Conservation (phyloP, 2,888 invertebrate genomes). For the Megamerina dolium region DNA sequence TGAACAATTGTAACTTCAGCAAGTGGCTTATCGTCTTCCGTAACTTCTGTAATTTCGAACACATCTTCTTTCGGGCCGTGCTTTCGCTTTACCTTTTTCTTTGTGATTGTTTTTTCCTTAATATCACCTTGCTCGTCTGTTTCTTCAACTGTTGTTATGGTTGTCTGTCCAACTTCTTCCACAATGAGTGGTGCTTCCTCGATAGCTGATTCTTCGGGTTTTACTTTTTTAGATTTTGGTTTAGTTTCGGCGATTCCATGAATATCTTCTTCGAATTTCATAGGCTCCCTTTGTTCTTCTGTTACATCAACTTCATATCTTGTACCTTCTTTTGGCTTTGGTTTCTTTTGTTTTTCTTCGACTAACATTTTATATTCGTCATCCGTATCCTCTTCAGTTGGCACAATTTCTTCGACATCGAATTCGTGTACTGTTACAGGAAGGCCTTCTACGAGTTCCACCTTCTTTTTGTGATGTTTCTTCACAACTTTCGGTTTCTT, state of each 20-base stretch:
- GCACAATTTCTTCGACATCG: conserved; percentile 29
- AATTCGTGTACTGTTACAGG: conserved; percentile 34
- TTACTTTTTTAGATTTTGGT: conserved; percentile 22
- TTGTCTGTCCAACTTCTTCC: conserved; percentile 23
- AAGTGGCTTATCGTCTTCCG: conserved; percentile 34
- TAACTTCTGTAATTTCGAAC: conserved; percentile 36
- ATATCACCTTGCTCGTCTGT: neutral
- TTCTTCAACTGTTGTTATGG: conserved; percentile 19
- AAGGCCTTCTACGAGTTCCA: conserved; percentile 33
- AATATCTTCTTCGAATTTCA: conserved; percentile 40
- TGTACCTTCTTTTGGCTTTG: conserved; percentile 46
- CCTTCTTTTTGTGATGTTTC: conserved; percentile 43
- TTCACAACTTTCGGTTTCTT: conserved; percentile 35
- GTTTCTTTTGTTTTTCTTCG: conserved; percentile 19
- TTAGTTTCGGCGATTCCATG: conserved; percentile 28
- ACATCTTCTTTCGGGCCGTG: conserved; percentile 32
- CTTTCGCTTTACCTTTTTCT: conserved; percentile 33
- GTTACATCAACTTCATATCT: conserved; percentile 11
- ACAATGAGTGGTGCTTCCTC: conserved; percentile 21
- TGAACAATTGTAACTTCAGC: conserved; percentile 36
- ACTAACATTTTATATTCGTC: conserved; percentile 31
- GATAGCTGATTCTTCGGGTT: too few relatives aligned
- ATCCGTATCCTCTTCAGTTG: conserved; percentile 25
- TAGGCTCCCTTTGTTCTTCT: conserved; percentile 32
- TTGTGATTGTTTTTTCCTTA: conserved; percentile 28